Base-by-base conservation (phyloP, 1,140 invertebrate species). In the Cydia fagiglandana region DNA sequence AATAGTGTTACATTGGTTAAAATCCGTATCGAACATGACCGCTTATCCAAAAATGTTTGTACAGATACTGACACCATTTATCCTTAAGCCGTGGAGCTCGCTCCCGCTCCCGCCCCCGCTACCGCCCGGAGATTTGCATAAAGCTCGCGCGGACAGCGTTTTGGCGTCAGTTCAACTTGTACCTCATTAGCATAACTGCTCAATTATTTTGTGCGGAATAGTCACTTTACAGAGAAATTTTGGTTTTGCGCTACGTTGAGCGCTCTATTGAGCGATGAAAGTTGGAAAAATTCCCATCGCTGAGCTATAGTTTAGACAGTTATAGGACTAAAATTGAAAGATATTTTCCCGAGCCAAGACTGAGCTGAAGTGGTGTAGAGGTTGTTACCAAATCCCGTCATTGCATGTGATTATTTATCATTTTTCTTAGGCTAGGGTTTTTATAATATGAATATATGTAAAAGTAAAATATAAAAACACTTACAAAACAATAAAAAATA, bases 131-230 rank as follows among this genome's bases (percentile, higher is more conserved):
- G 80, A 89, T 89, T 89, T 88, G 84, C 88, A 89, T 89, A 88
- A 88, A 86, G 81, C 83, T 77, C 77, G 17, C 77, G 81, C 81
- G 83, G 83, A 89, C 88, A 88, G 61, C 84, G 83, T 86, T 86
- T 83, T 86, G 87, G 88, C 89, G 84, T 86, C 81, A 84, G 83
- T 85, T 88, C 86, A 88, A 86, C 84, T 85, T 87, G 89, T 86
- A 81, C 47, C 86, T 87, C 84, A 91, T 91, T 91, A 89, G 79
- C 88, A 91, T 91, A 91, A 91, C 87, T 86, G 85, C 89, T 86
- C 87, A 88, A 89, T 89, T 91, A 89, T 91, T 88, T 89, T 84
- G 84, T 87, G 84, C 83, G 81, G 84, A 88, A 87, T 86, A 85
- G 82, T 84, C 86, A 86, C 84, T 89, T 88, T 85, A 88, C 87